These are phyloP conservation scores for Phaedon cochleariae DNA, from an alignment of 2,888 invertebrate genomes.

Conservation along the genomic window DNA sequence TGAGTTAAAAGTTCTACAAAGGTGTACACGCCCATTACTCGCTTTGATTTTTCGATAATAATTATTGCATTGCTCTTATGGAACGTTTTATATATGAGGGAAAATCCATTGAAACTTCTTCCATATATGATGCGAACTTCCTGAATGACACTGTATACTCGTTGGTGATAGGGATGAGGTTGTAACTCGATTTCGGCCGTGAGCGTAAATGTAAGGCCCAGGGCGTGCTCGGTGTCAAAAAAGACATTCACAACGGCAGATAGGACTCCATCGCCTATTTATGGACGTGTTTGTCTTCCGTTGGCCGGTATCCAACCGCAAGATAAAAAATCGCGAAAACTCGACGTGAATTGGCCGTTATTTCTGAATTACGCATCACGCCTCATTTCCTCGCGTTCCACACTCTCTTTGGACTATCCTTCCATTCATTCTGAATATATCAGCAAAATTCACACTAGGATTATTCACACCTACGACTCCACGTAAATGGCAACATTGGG, in stretches of 20 bases:
- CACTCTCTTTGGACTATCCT: not conserved
- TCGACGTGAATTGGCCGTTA: constrained; percentile 44
- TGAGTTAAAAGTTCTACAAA: too few relatives aligned
- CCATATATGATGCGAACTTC: too few relatives aligned
- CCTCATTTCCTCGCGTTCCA: constrained; percentile 33
- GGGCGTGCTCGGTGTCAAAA: constrained; percentile 46
- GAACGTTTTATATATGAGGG: too few relatives aligned
- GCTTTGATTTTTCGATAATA: too few relatives aligned
- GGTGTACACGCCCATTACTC: too few relatives aligned
- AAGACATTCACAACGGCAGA: constrained; percentile 51
- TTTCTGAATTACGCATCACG: constrained; percentile 43
- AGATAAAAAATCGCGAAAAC: constrained; percentile 41
- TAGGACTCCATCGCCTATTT: constrained; percentile 54
- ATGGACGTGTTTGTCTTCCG: constrained; percentile 56
- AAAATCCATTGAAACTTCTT: too few relatives aligned
- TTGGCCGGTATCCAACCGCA: constrained; percentile 52
- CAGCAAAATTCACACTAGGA: constrained; percentile 19
- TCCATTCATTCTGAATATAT: constrained; percentile 25
- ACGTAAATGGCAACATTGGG: not conserved
- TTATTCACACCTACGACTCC: not conserved
- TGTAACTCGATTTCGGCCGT: not conserved
- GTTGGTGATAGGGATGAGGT: not conserved
- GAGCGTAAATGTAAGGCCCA: constrained; percentile 4
- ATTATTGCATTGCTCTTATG: too few relatives aligned
- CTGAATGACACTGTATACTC: too few relatives aligned